A percentile compares a stretch with the other conserved stretches of the same genome.
phyloP scores from a whole-genome alignment of 2,888 invertebrate genomes.

The Parapristionchus giblindavisi region DNA sequence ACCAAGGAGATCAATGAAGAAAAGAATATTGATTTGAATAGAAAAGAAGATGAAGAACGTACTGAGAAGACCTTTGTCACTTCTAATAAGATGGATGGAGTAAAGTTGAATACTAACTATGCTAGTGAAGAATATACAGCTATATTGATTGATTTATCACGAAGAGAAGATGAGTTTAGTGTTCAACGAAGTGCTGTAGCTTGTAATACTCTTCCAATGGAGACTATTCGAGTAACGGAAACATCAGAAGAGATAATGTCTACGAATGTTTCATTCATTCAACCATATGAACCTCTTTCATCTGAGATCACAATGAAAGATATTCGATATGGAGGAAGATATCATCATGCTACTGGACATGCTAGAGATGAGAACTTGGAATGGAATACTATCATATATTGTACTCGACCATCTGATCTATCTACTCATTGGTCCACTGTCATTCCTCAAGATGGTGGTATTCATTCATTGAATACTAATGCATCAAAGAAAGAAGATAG shows the following conservation, averaged over 20 bases:
- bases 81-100: constrained; percentile 47
- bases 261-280: constrained; percentile 19
- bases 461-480: constrained; percentile 45
- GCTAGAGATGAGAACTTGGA: constrained; percentile 27
- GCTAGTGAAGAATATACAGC: constrained; percentile 47
- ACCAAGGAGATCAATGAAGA: constrained; percentile 44
- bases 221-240: constrained; percentile 15
- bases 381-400: neutral
- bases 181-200: constrained; percentile 40
- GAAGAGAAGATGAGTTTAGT: constrained; percentile 44
- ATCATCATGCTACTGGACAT: constrained; percentile 32
- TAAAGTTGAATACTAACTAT: constrained; percentile 48
- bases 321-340: constrained; percentile 33
- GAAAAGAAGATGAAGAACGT: neutral
- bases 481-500: constrained; percentile 35
- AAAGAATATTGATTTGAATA: constrained; percentile 40
- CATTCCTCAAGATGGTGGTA: constrained; percentile 44
- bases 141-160: constrained; percentile 45
- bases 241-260: constrained; percentile 16
- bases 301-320: constrained; percentile 5
- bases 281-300: neutral
- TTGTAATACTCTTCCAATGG: constrained; percentile 39
- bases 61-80: constrained; percentile 48
- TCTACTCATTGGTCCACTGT: constrained; percentile 30
- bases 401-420: constrained; percentile 9